phyloP scores from a whole-genome alignment of 2,888 invertebrate genomes.

The Phragmatobia fuliginosa region DNA sequence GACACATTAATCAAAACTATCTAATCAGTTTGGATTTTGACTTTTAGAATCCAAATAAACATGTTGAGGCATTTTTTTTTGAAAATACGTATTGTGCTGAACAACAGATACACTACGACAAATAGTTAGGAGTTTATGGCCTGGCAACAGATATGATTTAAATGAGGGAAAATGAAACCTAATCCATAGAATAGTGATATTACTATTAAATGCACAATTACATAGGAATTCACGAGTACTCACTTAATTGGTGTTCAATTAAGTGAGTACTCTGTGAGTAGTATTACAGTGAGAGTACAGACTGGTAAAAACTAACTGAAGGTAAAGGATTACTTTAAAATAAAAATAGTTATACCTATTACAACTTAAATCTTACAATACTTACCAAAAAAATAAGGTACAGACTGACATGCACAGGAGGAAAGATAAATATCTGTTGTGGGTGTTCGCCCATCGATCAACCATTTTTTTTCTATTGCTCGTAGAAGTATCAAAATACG shows the following conservation, averaged over 20 bases:
- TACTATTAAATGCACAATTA: too few relatives aligned
- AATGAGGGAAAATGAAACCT: too few relatives aligned
- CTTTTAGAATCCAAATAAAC: not conserved
- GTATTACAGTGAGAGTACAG: not conserved
- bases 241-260: too few relatives aligned
- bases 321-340: not conserved
- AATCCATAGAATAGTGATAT: too few relatives aligned
- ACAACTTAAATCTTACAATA: not conserved
- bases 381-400: slow-evolving; percentile 69
- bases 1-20: not conserved
- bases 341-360: not conserved
- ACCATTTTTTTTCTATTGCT: slow-evolving; percentile 58
- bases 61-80: not conserved
- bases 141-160: too few relatives aligned
- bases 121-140: too few relatives aligned
- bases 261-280: too few relatives aligned
- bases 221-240: too few relatives aligned
- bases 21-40: not conserved
- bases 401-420: slow-evolving; percentile 62
- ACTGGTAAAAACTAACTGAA: not conserved
- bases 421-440: slow-evolving; percentile 60
- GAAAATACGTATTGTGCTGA: not conserved
- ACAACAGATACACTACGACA: too few relatives aligned
- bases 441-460: slow-evolving; percentile 64
- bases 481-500: slow-evolving; percentile 68